These are phyloP conservation scores for Rhaphigaster nebulosa DNA, from an alignment of 2,888 invertebrate species.

Conservation along the genomic window DNA sequence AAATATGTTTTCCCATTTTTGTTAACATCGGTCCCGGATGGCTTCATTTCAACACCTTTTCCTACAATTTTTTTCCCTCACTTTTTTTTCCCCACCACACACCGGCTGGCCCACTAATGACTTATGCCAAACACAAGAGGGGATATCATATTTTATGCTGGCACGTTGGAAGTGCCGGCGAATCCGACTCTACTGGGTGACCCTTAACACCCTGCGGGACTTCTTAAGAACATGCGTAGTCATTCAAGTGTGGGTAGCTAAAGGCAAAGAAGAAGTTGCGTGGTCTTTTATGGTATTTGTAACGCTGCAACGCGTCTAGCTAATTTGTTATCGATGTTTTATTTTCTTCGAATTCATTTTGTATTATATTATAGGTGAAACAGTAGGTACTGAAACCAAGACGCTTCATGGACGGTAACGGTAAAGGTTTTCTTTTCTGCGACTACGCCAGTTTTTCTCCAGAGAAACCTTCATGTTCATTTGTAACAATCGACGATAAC, in stretches of 20 bases:
- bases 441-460: too few species aligned
- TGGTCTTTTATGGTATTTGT: too few species aligned
- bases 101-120: slow-evolving; percentile 33
- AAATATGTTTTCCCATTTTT: slow-evolving; percentile 54
- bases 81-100: background rate
- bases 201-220: background rate
- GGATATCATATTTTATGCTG: slow-evolving; percentile 3
- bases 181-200: background rate
- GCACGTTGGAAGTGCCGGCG: slow-evolving; percentile 2
- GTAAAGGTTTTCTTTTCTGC: too few species aligned
- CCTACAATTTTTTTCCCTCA: background rate
- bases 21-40: slow-evolving; percentile 52
- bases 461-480: too few species aligned
- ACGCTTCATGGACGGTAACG: too few species aligned
- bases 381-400: too few species aligned
- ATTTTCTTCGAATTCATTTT: too few species aligned
- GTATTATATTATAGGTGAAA: too few species aligned
- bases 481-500: too few species aligned
- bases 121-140: slow-evolving; percentile 47
- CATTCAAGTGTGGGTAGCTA: background rate
- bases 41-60: slow-evolving; percentile 54
- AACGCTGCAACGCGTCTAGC: too few species aligned
- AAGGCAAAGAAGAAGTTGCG: background rate
- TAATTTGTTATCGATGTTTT: too few species aligned
- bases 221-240: background rate